A percentile compares a stretch with the other conserved stretches of the same genome.
Evolutionary conservation across 2,113 vertebrate species (phyloP).

Genomic region (Copsychus sechellarum): DNA sequence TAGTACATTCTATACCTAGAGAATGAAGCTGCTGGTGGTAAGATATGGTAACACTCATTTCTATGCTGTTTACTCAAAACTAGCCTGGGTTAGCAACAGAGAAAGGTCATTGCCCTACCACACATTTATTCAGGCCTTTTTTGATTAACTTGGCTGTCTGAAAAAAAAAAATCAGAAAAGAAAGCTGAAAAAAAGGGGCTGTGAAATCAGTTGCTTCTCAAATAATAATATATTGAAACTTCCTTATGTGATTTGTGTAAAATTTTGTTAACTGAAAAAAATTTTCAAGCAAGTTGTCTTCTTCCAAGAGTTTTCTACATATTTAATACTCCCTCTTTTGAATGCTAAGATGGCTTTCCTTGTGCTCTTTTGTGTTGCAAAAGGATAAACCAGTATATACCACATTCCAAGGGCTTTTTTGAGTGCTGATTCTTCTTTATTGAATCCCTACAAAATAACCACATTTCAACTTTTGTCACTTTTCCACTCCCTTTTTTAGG

Average conservation of each 20-base stretch:
- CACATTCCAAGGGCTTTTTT: not conserved
- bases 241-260: not conserved
- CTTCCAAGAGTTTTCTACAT: not conserved
- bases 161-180: not conserved
- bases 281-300: not conserved
- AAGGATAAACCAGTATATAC: not conserved
- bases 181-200: not conserved
- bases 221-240: not conserved
- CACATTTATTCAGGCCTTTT: not conserved
- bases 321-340: not conserved
- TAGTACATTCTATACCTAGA: not conserved
- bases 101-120: not conserved
- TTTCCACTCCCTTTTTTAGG: constrained; percentile 71
- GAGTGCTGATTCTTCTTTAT: not conserved
- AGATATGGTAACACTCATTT: not conserved
- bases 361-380: not conserved
- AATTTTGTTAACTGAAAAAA: not conserved
- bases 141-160: not conserved
- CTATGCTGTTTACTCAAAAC: not conserved
- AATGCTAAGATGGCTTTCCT: not conserved
- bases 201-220: not conserved
- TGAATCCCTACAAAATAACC: not conserved
- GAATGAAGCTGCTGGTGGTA: not conserved
- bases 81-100: not conserved
- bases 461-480: not conserved